These are phyloP conservation scores for Philopotamus ludificatus DNA, from an alignment of 1,140 invertebrate genomes.

Conservation along the genomic window DNA sequence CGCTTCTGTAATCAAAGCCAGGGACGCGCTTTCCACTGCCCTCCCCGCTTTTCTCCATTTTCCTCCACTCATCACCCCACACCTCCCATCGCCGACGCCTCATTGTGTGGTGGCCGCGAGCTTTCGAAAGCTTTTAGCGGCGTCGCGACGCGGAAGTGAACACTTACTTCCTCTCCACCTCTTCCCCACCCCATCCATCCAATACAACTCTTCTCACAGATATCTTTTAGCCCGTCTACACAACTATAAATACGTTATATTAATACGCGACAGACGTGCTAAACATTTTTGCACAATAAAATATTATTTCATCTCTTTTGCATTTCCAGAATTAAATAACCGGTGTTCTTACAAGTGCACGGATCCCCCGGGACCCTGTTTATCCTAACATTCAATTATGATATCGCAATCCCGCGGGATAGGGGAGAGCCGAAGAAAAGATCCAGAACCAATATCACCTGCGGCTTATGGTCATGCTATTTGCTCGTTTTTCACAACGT, in stretches of 20 bases:
- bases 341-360: background rate
- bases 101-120: slow-evolving; percentile 15
- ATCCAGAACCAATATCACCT: slow-evolving; percentile 26
- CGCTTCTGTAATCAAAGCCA: background rate
- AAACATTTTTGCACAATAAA: too few relatives aligned
- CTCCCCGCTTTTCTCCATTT: background rate
- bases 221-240: background rate
- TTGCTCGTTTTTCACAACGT: slow-evolving; percentile 21
- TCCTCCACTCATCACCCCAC: background rate
- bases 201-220: background rate
- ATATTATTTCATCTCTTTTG: background rate
- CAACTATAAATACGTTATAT: background rate
- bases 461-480: slow-evolving; percentile 24
- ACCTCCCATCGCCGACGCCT: background rate
- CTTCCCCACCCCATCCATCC: background rate
- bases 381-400: slow-evolving; percentile 35
- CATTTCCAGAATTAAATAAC: background rate
- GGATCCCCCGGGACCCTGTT: slow-evolving; percentile 24
- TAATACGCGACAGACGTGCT: slow-evolving; percentile 18
- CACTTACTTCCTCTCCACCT: slow-evolving; percentile 10
- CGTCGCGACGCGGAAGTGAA: slow-evolving; percentile 23
- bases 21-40: too few relatives aligned
- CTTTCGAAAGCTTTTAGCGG: slow-evolving; percentile 24
- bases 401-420: slow-evolving; percentile 5
- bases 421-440: slow-evolving; percentile 15